Percentiles rank a stretch among this genome's conserved stretches.
phyloP scores from a whole-genome alignment of 2,888 invertebrate species.

The Agrilus cyanescens region DNA sequence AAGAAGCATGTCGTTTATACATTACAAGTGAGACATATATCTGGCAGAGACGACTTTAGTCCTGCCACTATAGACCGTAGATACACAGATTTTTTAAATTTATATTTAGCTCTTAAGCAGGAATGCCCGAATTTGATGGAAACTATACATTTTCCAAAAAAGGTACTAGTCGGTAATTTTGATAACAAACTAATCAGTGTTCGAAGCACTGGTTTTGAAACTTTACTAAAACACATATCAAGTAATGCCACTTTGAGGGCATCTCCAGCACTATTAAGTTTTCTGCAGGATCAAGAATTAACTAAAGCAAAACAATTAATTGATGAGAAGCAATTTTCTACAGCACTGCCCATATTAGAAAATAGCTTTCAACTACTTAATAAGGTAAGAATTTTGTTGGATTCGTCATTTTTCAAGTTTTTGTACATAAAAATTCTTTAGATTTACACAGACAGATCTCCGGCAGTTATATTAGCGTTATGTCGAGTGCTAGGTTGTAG shows the following conservation, averaged over 20 bases:
- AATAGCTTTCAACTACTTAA: slow-evolving; percentile 54
- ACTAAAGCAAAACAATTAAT: slow-evolving; percentile 48
- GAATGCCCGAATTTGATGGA: slow-evolving; percentile 44
- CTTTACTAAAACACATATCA: slow-evolving; percentile 45
- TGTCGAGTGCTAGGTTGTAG: slow-evolving; percentile 58
- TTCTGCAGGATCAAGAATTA: slow-evolving; percentile 55
- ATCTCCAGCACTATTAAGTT: slow-evolving; percentile 44
- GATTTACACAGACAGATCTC: slow-evolving; percentile 56
- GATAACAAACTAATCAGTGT: slow-evolving; percentile 52
- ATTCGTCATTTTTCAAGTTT: background rate
- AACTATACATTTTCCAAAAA: slow-evolving; percentile 51
- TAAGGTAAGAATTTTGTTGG: slow-evolving; percentile 31
- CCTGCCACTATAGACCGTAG: slow-evolving; percentile 56
- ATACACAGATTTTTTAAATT: slow-evolving; percentile 58
- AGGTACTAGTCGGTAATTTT: slow-evolving; percentile 59
- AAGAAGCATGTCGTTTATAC: slow-evolving; percentile 62
- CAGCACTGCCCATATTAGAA: slow-evolving; percentile 52
- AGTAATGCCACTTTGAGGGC: slow-evolving; percentile 45
- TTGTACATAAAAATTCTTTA: slow-evolving; percentile 2
- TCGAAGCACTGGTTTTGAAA: slow-evolving; percentile 53
- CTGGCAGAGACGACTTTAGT: slow-evolving; percentile 43
- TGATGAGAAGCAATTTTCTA: slow-evolving; percentile 44
- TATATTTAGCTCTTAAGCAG: slow-evolving; percentile 50
- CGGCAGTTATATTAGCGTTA: slow-evolving; percentile 51
- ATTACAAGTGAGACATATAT: slow-evolving; percentile 49